Base-by-base conservation (phyloP, 2,888 invertebrate species). In the Peribatodes rhomboidaria region DNA sequence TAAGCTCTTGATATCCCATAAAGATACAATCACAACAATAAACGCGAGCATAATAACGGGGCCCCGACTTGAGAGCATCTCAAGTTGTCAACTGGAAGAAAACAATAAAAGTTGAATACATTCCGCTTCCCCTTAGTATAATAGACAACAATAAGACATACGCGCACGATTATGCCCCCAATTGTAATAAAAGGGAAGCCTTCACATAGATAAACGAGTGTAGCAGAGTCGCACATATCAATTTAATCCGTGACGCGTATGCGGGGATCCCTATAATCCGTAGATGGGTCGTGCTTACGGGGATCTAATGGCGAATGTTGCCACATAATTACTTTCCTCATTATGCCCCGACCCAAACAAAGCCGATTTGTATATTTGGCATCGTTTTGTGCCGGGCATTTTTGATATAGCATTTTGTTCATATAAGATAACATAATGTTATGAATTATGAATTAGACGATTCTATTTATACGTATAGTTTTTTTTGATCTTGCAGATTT, bases 161-260 rank as follows among this genome's bases (percentile, higher is more conserved):
- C 85, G 83, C 81, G 73, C 78, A 77, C 84, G 88, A 89, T 89
- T 90, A 88, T 85, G 82, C 82, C 83, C 84, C 85, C 85, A 81
- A 80, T 85, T 86, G 80, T 87, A 89, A 89, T 88, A 90, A 89
- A 89, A 87, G 87, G 87, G 87, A 27, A 87, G 86, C 87, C 87
- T 90, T 89, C 86, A 89, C 86, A 85, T 84, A 84, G 84, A 90
- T 90, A 88, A 92, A 88, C 85, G 87, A 87, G 87, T 86, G 82
- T 84, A 86, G 84, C 80, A 78, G 82, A 87, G 84, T 85, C 83
- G 82, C 88, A 88, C 88, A 86, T 89, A 90, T 92, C 88, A 91
- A 89, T 91, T 89, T 92, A 90, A 90, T 89, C 88, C 87, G 78
- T 74, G 75, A 79, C 80, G 83, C 82, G 83, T 81, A 86, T 81